Evolutionary conservation across 2,113 vertebrate species (phyloP).

Genomic region (Stigmatopora argus): DNA sequence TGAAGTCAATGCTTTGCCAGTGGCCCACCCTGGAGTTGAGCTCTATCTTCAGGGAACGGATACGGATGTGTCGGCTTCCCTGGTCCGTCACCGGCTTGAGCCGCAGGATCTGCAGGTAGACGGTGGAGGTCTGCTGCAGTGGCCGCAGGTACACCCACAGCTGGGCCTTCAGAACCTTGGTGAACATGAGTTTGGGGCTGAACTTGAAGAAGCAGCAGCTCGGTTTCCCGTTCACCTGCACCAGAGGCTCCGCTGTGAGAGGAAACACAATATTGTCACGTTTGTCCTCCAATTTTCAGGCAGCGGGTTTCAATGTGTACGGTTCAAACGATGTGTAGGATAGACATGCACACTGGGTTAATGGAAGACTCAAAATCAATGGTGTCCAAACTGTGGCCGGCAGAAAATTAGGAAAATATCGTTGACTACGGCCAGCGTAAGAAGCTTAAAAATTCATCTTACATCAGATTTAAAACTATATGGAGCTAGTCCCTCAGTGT

Average conservation of each 20-base stretch:
- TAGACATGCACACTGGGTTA: no score
- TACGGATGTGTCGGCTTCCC: constrained; percentile 91
- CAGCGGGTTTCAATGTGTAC: no score
- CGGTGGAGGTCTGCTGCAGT: constrained; percentile 87
- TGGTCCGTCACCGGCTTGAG: constrained; percentile 91
- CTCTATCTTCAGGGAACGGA: constrained; percentile 95
- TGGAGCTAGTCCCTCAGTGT: no score
- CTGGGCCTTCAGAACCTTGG: constrained; percentile 96
- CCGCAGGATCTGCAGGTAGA: constrained; percentile 94
- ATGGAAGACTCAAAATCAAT: no score
- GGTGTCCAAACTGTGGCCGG: no score
- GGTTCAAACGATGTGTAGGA: no score
- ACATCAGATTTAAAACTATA: no score
- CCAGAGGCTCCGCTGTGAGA: constrained; percentile 83
- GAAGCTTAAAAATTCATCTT: no score
- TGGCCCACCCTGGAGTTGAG: constrained; percentile 87
- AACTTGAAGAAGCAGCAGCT: constrained; percentile 98
- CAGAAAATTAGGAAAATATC: no score
- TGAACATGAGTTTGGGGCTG: constrained; percentile 98
- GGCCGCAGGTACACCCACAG: constrained; percentile 95
- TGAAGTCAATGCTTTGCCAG: constrained; percentile 99
- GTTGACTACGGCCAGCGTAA: no score
- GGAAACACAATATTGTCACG: constrained; percentile 37
- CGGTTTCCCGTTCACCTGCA: constrained; percentile 92
- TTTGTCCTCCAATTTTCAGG: no score